Evolutionary conservation across 2,797 vertebrate species (phyloP).

Genomic region (Notolabrus celidotus): DNA sequence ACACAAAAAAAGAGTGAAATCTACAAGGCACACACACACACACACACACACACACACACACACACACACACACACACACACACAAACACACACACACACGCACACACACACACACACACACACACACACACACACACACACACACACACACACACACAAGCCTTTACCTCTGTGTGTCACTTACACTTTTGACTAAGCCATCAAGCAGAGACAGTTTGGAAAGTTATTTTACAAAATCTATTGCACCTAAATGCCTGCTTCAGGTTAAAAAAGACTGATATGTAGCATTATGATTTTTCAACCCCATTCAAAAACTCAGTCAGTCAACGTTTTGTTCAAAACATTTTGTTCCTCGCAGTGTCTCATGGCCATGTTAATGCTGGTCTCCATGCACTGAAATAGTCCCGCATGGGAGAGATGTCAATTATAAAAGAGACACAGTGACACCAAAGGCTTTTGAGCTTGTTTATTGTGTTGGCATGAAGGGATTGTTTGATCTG

Average conservation of each 20-base stretch:
- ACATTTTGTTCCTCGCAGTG: constrained; percentile 47
- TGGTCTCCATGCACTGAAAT: constrained; percentile 66
- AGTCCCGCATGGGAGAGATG: constrained; percentile 72
- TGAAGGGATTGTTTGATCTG: constrained; percentile 63
- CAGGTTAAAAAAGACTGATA: neutral
- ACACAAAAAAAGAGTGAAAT: constrained; percentile 65
- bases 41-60: no score
- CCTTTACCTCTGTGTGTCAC: constrained; percentile 52
- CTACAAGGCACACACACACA: constrained; percentile 48
- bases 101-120: no score
- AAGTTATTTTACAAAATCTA: neutral
- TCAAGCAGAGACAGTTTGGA: neutral
- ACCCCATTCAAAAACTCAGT: constrained; percentile 2
- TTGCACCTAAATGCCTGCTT: neutral
- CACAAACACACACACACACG: no score
- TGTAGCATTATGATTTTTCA: neutral
- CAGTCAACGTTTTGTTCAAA: constrained; percentile 26
- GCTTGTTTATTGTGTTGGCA: constrained; percentile 62
- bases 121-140: no score
- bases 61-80: no score
- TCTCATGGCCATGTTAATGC: constrained; percentile 67
- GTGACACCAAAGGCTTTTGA: constrained; percentile 70
- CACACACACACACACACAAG: no score
- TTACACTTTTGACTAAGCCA: constrained; percentile 64
- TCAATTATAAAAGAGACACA: constrained; percentile 76